Percentiles rank a stretch among this genome's conserved stretches.
phyloP scores from a whole-genome alignment of 2,113 vertebrate genomes.

The Phylloscopus whistleri region DNA sequence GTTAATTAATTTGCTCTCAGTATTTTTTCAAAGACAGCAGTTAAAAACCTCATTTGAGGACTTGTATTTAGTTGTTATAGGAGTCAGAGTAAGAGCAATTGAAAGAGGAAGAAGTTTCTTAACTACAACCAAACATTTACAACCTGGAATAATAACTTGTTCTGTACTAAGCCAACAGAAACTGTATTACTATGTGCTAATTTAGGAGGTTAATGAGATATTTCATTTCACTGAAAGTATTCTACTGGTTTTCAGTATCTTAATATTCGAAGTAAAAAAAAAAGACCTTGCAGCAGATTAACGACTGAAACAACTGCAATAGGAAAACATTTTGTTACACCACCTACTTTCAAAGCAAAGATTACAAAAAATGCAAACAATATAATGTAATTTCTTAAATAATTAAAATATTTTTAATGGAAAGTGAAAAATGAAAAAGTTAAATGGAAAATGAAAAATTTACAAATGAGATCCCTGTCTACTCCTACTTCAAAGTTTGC shows the following conservation, averaged over 20 bases:
- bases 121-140: neutral
- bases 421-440: neutral
- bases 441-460: neutral
- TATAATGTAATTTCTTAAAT: neutral
- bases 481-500: neutral
- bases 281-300: neutral
- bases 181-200: neutral
- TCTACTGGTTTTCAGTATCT: neutral
- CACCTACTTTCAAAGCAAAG: neutral
- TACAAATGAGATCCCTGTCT: neutral
- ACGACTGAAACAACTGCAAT: neutral
- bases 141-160: neutral
- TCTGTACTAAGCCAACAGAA: neutral
- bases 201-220: neutral
- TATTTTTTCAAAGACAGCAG: neutral
- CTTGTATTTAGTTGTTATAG: neutral
- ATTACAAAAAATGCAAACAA: neutral
- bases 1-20: neutral
- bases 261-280: neutral
- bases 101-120: neutral
- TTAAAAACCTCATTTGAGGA: neutral
- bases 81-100: neutral
- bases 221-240: neutral
- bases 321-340: neutral
- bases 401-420: neutral